Evolutionary conservation across 1,140 invertebrate genomes (phyloP).

Genomic region (Proales similis): DNA sequence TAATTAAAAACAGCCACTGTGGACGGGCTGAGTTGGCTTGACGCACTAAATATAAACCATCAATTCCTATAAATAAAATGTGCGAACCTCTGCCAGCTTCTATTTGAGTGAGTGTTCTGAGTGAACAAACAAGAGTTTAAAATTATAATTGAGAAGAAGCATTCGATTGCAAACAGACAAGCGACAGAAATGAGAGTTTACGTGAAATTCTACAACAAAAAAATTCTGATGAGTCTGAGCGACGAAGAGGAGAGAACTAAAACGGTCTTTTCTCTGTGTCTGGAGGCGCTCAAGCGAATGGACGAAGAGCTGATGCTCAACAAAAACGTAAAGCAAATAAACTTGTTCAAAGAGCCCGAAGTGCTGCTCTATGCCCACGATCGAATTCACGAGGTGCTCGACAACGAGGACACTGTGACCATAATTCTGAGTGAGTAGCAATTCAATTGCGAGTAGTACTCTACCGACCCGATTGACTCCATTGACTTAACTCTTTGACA

Average conservation of each 20-base stretch:
- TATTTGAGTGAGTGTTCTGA: too few relatives aligned
- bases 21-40: too few relatives aligned
- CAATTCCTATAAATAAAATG: too few relatives aligned
- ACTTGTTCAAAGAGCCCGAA: slow-evolving; percentile 24
- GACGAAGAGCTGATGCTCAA: slow-evolving; percentile 15
- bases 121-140: too few relatives aligned
- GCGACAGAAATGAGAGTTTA: slow-evolving; percentile 19
- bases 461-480: slow-evolving; percentile 26
- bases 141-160: too few relatives aligned
- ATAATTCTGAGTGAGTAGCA: slow-evolving; percentile 36
- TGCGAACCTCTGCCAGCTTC: too few relatives aligned
- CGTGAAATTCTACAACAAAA: slow-evolving; percentile 34
- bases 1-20: too few relatives aligned
- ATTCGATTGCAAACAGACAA: neutral
- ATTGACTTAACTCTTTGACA: neutral
- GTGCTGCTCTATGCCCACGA: slow-evolving; percentile 30
- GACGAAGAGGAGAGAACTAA: slow-evolving; percentile 12
- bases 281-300: slow-evolving; percentile 25
- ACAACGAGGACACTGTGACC: slow-evolving; percentile 9
- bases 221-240: slow-evolving; percentile 31
- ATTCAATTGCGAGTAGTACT: slow-evolving; percentile 1
- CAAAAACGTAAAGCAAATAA: slow-evolving; percentile 27
- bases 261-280: slow-evolving; percentile 24
- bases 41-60: too few relatives aligned
- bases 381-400: slow-evolving; percentile 15